Evolutionary conservation across 2,797 vertebrate genomes (phyloP), one percentile per base, ranked within the genome.

Genomic region (Manis javanica): DNA sequence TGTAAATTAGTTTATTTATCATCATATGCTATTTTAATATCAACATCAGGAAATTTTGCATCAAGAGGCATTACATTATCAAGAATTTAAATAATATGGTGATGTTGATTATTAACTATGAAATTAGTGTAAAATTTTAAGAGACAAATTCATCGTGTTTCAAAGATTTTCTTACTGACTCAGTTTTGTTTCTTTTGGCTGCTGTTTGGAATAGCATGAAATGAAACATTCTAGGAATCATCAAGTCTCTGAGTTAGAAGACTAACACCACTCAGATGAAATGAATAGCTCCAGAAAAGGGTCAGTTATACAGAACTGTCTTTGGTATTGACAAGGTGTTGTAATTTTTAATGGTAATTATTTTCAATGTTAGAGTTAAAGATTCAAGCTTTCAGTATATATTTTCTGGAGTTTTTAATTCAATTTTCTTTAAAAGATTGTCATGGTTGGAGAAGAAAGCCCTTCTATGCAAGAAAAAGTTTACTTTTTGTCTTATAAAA

Each of bases 121-220:
- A 59, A 82, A 83, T 91, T 91, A 91, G 91, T 51, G 55, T 78
- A 46, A 82, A 11, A 82, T 95, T 91, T 92, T 91, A 57, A 90
- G 55, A 81, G 91, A 92, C 34, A 87, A 66, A 59, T n/a, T 66
- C 53, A 92, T 77, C 91, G 31, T 57, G 91, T 98, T 86, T 89
- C 77, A 94, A 96, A 71, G 93, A 46, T 94, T 98, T 97, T 95
- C 95, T 97, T 97, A 87, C 39, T 95, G 18, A 97, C 98, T 98
- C 95, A 77, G 95, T 98, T 87, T 94, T 97, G 90, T 97, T 91
- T 96, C 29, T 74, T 96, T 89, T 89, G 84, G 96, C 92, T 96
- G 97, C 92, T 98, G 87, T 95, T 98, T 97, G 94, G 96, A 98
- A 97, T 97, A 88, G n/a, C 95, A 93, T 95, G 96, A 96, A 97